Percentiles rank a stretch among this genome's conserved stretches.
These are phyloP conservation scores for Drosophila seguyi DNA, from an alignment of 1,140 invertebrate species.

Conservation along the genomic window DNA sequence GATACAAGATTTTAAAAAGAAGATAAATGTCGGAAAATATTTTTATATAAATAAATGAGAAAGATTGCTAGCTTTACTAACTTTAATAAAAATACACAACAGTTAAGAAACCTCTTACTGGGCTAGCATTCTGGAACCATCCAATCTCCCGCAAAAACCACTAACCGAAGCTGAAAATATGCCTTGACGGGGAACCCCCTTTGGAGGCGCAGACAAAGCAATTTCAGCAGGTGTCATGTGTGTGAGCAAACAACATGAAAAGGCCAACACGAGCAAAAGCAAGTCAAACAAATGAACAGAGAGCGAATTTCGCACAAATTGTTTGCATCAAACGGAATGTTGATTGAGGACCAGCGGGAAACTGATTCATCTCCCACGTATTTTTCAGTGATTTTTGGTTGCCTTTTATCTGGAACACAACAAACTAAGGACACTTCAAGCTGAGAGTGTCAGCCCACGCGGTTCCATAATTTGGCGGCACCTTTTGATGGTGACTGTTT, in stretches of 20 bases:
- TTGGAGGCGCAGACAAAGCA: constrained; percentile 7
- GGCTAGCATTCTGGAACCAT: background rate
- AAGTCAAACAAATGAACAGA: constrained; percentile 26
- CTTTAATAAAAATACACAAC: background rate
- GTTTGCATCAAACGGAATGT: constrained; percentile 42
- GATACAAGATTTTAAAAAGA: background rate
- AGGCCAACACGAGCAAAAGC: constrained; percentile 7
- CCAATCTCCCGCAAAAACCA: background rate
- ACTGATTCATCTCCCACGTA: constrained; percentile 8
- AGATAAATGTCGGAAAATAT: background rate
- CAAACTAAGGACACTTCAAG: constrained; percentile 10
- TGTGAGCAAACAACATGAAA: constrained; percentile 26
- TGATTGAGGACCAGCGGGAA: constrained; percentile 21
- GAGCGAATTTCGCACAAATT: constrained; percentile 29
- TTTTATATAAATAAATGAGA: background rate
- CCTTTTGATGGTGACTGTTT: constrained; percentile 30
- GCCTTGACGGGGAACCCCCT: background rate
- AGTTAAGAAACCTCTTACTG: background rate
- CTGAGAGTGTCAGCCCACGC: constrained; percentile 24
- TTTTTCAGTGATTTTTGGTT: constrained; percentile 11
- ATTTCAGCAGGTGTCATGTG: constrained; percentile 26
- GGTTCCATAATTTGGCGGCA: constrained; percentile 33
- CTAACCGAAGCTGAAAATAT: background rate
- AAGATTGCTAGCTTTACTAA: background rate
- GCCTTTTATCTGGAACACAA: constrained; percentile 26